Percentiles rank a stretch among this genome's conserved stretches.
Evolutionary conservation across 2,888 invertebrate species (phyloP).

Genomic region (Andrena fulva): DNA sequence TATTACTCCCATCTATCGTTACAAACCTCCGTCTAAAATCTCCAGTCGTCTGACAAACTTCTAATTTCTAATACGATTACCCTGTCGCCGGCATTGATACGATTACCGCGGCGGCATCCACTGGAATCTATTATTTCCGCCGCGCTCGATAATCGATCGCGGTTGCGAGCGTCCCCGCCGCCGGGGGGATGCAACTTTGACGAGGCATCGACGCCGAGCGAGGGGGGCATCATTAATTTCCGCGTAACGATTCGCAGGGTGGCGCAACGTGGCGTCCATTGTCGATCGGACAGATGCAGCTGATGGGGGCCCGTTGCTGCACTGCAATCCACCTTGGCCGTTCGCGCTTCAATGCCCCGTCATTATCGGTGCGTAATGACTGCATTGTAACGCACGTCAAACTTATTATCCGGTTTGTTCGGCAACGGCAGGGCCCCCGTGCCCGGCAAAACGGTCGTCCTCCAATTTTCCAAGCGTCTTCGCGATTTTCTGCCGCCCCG

Average conservation of each 20-base stretch:
- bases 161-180: background rate
- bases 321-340: conserved; percentile 71
- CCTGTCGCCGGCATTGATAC: background rate
- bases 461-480: background rate
- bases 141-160: background rate
- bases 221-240: conserved; percentile 51
- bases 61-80: background rate
- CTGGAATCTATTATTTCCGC: conserved; percentile 16
- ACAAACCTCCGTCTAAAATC: background rate
- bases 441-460: background rate
- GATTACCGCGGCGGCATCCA: background rate
- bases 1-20: background rate
- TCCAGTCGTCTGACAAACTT: background rate
- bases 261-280: conserved; percentile 54
- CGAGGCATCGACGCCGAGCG: conserved; percentile 4
- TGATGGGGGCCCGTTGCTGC: conserved; percentile 51
- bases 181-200: conserved; percentile 25
- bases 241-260: conserved; percentile 57
- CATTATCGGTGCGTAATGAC: conserved; percentile 78
- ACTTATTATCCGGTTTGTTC: conserved; percentile 70
- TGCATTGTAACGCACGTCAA: conserved; percentile 76
- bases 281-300: conserved; percentile 74
- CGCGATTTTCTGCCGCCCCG: background rate
- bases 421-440: conserved; percentile 12
- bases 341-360: conserved; percentile 77